Conservation (phyloP, 1,140 invertebrate genomes). For the Dinothrombium tinctorium region DNA sequence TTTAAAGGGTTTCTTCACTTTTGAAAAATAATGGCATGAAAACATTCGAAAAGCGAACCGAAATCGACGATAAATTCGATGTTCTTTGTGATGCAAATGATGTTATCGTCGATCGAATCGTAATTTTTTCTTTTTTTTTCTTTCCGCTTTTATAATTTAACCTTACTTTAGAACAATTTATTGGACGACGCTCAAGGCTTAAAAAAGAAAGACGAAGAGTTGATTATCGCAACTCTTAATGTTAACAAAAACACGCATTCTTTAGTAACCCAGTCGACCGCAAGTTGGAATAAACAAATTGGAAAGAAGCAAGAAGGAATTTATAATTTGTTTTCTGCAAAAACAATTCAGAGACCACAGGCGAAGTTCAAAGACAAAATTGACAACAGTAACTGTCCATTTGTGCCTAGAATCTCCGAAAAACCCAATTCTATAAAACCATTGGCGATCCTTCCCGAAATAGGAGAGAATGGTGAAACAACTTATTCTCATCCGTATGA, state of each 20-base stretch:
- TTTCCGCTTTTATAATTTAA: no score
- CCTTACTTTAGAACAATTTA: constrained; percentile 16
- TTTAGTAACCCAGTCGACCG: constrained; percentile 21
- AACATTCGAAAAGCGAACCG: not conserved
- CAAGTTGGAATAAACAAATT: not conserved
- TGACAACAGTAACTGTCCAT: constrained; percentile 48
- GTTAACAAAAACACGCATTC: constrained; percentile 29
- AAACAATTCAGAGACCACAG: constrained; percentile 39
- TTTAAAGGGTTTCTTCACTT: no score
- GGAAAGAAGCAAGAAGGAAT: not conserved
- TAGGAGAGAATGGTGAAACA: constrained; percentile 31
- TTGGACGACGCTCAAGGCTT: constrained; percentile 45
- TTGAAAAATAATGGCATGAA: no score
- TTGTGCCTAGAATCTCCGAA: constrained; percentile 51
- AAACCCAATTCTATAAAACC: constrained; percentile 74
- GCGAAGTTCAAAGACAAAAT: constrained; percentile 57
- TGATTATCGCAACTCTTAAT: constrained; percentile 23
- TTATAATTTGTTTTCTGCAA: constrained; percentile 1
- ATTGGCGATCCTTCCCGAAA: constrained; percentile 39
- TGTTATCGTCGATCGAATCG: constrained; percentile 48
- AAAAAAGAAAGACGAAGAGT: constrained; percentile 28
- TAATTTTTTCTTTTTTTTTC: constrained; percentile 19
- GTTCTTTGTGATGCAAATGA: constrained; percentile 49
- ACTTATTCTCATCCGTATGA: constrained; percentile 65
- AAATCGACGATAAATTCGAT: constrained; percentile 36